Evolutionary conservation across 2,888 invertebrate species (phyloP).

Genomic region (Eupeodes latifasciatus): DNA sequence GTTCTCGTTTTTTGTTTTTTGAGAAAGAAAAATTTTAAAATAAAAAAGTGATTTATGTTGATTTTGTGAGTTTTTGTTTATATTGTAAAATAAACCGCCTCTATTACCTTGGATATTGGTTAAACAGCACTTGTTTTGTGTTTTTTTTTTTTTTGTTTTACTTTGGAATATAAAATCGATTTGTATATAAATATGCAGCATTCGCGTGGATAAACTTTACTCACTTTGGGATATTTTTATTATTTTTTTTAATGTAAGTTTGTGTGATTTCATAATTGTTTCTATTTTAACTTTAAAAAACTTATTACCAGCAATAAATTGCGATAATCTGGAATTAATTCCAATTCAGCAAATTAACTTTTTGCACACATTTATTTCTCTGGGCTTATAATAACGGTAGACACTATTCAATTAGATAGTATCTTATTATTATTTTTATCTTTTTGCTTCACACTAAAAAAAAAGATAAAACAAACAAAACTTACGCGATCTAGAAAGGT

Average conservation of each 20-base stretch:
- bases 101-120: conserved; percentile 71
- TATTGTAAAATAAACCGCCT: conserved; percentile 15
- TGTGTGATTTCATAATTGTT: conserved; percentile 1
- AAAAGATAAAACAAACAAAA: neutral
- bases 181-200: conserved; percentile 58
- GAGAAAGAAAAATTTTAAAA: neutral
- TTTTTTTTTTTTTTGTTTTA: conserved; percentile 15
- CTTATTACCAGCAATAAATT: conserved; percentile 13
- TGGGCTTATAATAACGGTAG: conserved; percentile 1
- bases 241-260: conserved; percentile 42
- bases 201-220: conserved; percentile 65
- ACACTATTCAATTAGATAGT: neutral
- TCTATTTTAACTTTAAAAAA: neutral
- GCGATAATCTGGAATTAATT: conserved; percentile 19
- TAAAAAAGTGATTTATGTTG: conserved; percentile 2
- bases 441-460: neutral
- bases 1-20: neutral
- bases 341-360: conserved; percentile 35
- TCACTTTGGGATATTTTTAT: conserved; percentile 52
- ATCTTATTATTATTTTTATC: neutral
- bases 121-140: conserved; percentile 33
- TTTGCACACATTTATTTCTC: conserved; percentile 20
- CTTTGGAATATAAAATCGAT: conserved; percentile 49
- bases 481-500: neutral
- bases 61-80: conserved; percentile 6